A percentile compares a stretch with the other conserved stretches of the same genome.
These are phyloP conservation scores for Regulus satrapa DNA, from an alignment of 2,113 vertebrate genomes.

Conservation along the genomic window DNA sequence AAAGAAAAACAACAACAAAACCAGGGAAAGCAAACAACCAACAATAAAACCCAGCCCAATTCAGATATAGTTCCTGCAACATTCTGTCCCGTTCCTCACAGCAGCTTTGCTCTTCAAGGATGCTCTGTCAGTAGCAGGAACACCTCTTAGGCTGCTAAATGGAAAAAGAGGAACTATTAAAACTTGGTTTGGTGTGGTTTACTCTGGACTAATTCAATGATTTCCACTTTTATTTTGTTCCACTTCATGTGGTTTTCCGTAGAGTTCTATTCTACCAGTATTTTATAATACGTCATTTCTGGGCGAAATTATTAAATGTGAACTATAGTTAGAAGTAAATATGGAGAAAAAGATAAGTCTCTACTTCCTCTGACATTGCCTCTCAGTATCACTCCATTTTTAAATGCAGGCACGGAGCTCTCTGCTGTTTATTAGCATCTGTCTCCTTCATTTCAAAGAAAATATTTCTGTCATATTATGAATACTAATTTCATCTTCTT, in stretches of 20 bases:
- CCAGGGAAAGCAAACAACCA: rapidly evolving
- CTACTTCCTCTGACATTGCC: not conserved
- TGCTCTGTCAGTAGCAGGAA: not conserved
- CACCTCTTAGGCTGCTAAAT: not conserved
- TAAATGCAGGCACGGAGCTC: not conserved
- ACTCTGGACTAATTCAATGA: not conserved
- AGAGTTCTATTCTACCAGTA: not conserved
- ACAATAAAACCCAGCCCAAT: rapidly evolving
- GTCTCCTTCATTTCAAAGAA: not conserved
- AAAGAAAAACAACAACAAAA: not conserved
- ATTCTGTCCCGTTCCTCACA: rapidly evolving
- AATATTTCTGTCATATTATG: conserved; percentile 8
- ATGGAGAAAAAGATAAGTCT: not conserved
- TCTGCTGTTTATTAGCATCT: not conserved
- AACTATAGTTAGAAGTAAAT: not conserved
- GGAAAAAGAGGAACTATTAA: not conserved
- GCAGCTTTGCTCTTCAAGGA: not conserved
- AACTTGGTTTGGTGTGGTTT: not conserved
- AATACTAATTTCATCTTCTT: conserved; percentile 18
- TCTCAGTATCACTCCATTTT: not conserved
- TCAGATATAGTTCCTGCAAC: not conserved
- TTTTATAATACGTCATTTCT: not conserved
- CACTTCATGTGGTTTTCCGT: not conserved
- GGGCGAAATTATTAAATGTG: not conserved
- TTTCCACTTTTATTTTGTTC: not conserved